Conservation (phyloP, 1,140 invertebrate genomes). For the Oryzaephilus surinamensis region DNA sequence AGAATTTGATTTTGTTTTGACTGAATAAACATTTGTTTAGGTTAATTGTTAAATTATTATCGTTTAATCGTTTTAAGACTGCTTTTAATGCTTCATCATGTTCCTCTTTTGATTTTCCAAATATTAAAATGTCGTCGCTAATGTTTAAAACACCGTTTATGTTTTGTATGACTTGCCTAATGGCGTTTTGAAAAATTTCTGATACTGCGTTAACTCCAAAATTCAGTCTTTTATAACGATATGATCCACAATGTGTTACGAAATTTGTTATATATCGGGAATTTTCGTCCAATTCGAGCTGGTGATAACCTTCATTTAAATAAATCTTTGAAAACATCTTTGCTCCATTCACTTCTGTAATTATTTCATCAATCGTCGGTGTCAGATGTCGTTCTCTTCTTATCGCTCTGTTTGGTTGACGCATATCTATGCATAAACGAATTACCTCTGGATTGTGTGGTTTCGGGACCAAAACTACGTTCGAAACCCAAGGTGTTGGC, state of each 20-base stretch:
- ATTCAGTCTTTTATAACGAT: constrained; percentile 28
- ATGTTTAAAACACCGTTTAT: constrained; percentile 21
- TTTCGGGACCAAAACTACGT: constrained; percentile 28
- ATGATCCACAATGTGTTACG: too few species aligned
- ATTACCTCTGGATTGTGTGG: constrained; percentile 19
- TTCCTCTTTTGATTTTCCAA: constrained; percentile 22
- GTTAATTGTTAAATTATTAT: constrained; percentile 21
- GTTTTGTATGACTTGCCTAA: constrained; percentile 25
- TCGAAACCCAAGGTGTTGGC: constrained; percentile 32
- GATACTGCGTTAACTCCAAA: constrained; percentile 27
- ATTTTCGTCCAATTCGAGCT: too few species aligned
- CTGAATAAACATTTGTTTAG: constrained; percentile 26
- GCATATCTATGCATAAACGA: constrained; percentile 34
- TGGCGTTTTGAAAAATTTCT: constrained; percentile 33
- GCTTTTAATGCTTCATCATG: constrained; percentile 21
- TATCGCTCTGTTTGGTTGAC: constrained; percentile 31
- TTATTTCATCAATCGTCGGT: constrained; percentile 28
- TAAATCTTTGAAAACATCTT: too few species aligned
- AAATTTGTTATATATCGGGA: too few species aligned
- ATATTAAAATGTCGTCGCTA: constrained; percentile 34
- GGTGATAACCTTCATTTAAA: too few species aligned
- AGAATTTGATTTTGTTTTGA: constrained; percentile 22
- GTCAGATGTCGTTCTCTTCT: constrained; percentile 28
- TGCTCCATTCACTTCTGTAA: constrained; percentile 26
- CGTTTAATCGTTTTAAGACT: constrained; percentile 21